Conservation (phyloP, 2,797 vertebrate genomes). For the Simalia tracyae region DNA sequence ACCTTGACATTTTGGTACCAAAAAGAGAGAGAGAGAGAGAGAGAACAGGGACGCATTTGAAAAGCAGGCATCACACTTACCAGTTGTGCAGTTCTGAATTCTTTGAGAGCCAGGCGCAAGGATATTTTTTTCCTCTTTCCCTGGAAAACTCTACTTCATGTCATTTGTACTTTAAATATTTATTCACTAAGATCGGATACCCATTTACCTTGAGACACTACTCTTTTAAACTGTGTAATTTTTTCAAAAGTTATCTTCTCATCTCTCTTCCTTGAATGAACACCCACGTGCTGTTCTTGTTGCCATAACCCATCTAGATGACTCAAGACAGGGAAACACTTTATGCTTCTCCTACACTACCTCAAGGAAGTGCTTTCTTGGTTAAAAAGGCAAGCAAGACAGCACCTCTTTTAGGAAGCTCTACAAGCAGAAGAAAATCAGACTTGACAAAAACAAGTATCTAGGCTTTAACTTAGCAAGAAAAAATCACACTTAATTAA, state of each 20-base stretch:
- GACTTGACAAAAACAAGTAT: neutral
- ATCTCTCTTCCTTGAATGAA: neutral
- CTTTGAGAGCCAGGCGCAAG: constrained; percentile 34
- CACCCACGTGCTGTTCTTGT: neutral
- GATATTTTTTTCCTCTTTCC: constrained; percentile 10
- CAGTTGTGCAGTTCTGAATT: constrained; percentile 28
- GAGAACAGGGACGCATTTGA: neutral
- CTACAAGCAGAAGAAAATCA: accelerated
- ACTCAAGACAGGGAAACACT: neutral
- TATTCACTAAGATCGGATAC: constrained; percentile 45
- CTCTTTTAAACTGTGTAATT: neutral
- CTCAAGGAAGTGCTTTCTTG: constrained; percentile 7
- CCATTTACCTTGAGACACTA: constrained; percentile 55
- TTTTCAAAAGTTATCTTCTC: neutral
- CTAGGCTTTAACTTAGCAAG: neutral
- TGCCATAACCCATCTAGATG: too few relatives aligned
- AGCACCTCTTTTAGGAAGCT: neutral
- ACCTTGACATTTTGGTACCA: neutral
- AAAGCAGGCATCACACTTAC: constrained; percentile 9
- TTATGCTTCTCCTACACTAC: neutral
- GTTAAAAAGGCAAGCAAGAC: neutral
- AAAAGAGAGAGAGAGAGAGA: neutral
- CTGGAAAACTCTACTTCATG: constrained; percentile 17
- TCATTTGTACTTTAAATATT: constrained; percentile 53
- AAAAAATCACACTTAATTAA: neutral